phyloP scores from a whole-genome alignment of 2,888 invertebrate species.

The Sarcophaga caerulescens region DNA sequence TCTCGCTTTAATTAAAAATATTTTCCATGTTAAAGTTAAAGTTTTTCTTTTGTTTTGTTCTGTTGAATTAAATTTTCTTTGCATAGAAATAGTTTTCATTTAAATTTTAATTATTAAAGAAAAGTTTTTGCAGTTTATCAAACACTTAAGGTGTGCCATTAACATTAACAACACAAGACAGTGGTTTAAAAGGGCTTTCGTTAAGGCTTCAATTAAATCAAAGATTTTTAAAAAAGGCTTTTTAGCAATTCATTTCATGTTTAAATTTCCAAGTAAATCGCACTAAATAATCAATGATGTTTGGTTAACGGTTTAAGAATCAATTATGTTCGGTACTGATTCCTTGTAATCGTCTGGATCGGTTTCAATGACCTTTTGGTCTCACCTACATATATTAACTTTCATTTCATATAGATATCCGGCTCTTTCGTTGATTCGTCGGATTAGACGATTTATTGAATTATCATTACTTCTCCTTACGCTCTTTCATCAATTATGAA shows the following conservation, averaged over 20 bases:
- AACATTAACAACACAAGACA: constrained; percentile 24
- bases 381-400: no score
- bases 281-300: no score
- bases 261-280: not conserved
- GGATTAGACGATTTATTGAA: no score
- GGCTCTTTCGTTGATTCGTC: no score
- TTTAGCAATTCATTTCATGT: not conserved
- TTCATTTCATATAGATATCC: no score
- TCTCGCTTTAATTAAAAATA: not conserved
- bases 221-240: constrained; percentile 11
- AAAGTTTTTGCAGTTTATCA: constrained; percentile 59
- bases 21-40: not conserved
- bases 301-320: no score
- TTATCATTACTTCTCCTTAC: no score
- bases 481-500: no score
- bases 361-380: no score
- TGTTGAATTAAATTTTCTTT: constrained; percentile 10
- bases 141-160: constrained; percentile 46
- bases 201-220: not conserved
- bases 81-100: no score
- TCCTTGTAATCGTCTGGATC: no score
- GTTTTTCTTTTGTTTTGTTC: not conserved
- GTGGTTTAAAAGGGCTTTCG: constrained; percentile 16
- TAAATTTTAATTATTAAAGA: not conserved
- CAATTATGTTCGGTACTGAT: no score